phyloP scores from a whole-genome alignment of 2,888 invertebrate genomes.

The Seladonia tumulorum region DNA sequence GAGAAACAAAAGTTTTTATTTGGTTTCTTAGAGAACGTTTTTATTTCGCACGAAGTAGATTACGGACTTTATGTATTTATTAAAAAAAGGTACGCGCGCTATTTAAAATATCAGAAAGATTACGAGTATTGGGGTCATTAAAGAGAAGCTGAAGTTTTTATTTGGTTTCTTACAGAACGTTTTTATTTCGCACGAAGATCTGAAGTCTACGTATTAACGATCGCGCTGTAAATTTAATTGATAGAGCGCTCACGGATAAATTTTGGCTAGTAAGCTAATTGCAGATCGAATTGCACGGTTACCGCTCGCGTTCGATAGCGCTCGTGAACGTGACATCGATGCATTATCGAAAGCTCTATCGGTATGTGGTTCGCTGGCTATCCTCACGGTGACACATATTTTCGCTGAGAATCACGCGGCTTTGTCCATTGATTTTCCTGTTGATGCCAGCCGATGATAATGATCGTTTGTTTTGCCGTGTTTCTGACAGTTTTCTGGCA shows the following conservation, averaged over 20 bases:
- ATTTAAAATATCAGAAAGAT: too few species aligned
- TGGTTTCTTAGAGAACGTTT: not conserved
- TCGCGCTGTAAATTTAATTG: not conserved
- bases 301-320: not conserved
- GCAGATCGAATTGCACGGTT: not conserved
- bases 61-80: too few species aligned
- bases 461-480: slow-evolving; percentile 49
- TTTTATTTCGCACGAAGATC: not conserved
- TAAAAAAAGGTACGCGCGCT: too few species aligned
- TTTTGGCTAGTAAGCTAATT: not conserved
- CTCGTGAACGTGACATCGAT: slow-evolving; percentile 8
- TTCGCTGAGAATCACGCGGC: slow-evolving; percentile 49
- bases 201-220: not conserved
- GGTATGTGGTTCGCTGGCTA: not conserved
- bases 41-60: not conserved
- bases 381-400: slow-evolving; percentile 65
- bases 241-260: not conserved
- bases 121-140: not conserved
- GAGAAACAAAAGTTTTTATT: not conserved
- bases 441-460: slow-evolving; percentile 38
- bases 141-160: not conserved
- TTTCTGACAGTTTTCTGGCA: slow-evolving; percentile 52
- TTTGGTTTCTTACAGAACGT: not conserved
- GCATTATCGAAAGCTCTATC: slow-evolving; percentile 4
- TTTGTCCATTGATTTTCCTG: slow-evolving; percentile 47